Base-by-base conservation (phyloP, 2,113 vertebrate genomes). In the Triplophysa tibetana region DNA sequence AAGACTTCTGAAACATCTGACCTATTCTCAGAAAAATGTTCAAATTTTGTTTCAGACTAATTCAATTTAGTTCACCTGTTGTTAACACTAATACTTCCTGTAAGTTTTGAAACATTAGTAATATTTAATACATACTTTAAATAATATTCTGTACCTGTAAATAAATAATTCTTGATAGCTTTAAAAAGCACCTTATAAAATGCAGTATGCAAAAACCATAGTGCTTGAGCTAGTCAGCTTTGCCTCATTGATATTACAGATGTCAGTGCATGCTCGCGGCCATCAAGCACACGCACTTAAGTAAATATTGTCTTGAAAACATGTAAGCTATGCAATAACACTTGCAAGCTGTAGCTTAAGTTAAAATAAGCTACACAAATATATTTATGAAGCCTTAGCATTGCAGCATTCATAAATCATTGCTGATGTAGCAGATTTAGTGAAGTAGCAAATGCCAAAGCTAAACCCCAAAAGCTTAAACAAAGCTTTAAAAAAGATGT, bases 311-410 rank as follows among this genome's bases (percentile, higher is more conserved):
- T 80, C 23, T 77, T 80, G 24, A 63, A 61, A 52, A 70, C 43
- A 76, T 81, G 24, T 76, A 70, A 79, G 80, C 80, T 82, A 82
- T 83, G 82, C 82, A 84, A 82, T 21, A 9, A 58, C 70, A 72
- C 43, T 19, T 60, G 70, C 75, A 75, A 21, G 8, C 74, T 73
- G 82, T 64, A 73, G 21, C 61, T 81, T 24, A 65, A 64, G n/a
- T 67, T 58, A 23, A 48, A 74, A 45, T 73, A 75, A 33, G 24
- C 45, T 12, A 60, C 68, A 74, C 41, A 66, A 54, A 60, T 58
- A 70, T 64, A 21, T 65, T 67, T 17, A 75, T 75, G 29, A 41
- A 64, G 61, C 74, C 74, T 65, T 63, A 52, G 61, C 38, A 23
- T 29, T 76, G 60, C 61, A 68, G 41, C 62, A 58, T 23, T 68